A percentile compares a stretch with the other conserved stretches of the same genome.
These are phyloP conservation scores for Enteromius paludinosus DNA, from an alignment of 2,797 vertebrate species.

Conservation along the genomic window DNA sequence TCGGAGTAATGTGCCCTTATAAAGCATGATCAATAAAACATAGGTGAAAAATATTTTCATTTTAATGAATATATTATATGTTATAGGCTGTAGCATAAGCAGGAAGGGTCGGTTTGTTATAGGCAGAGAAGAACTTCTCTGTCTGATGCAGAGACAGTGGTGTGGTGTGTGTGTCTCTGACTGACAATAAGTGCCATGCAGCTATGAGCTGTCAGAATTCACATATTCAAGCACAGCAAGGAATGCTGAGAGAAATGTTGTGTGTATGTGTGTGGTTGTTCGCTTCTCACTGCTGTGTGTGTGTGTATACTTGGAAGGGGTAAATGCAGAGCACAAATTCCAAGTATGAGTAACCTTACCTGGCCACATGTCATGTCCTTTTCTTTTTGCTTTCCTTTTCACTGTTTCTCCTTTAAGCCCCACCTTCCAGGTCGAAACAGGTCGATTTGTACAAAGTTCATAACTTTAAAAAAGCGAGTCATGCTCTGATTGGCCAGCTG, in stretches of 20 bases:
- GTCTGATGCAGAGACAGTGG: not conserved
- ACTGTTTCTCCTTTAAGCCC: no score
- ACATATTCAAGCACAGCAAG: constrained; percentile 20
- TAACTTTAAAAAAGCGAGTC: no score
- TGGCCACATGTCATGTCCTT: no score
- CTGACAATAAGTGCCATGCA: constrained; percentile 16
- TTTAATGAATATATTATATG: not conserved
- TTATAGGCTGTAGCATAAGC: not conserved
- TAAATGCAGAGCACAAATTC: no score
- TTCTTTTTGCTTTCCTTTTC: no score
- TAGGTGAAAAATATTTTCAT: not conserved
- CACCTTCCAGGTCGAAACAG: no score
- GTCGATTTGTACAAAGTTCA: no score
- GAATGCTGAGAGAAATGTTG: not conserved
- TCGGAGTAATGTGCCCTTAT: not conserved
- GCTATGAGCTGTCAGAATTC: constrained; percentile 13
- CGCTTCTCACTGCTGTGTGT: not conserved
- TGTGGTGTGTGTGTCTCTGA: constrained; percentile 24
- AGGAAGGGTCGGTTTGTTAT: not conserved
- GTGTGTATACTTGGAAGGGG: not conserved
- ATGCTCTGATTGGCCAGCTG: no score
- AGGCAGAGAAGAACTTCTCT: not conserved
- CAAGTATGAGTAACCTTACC: no score
- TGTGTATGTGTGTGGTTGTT: not conserved
- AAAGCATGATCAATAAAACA: not conserved